A percentile compares a stretch with the other conserved stretches of the same genome.
Evolutionary conservation across 2,113 vertebrate species (phyloP).

Genomic region (Charina bottae): DNA sequence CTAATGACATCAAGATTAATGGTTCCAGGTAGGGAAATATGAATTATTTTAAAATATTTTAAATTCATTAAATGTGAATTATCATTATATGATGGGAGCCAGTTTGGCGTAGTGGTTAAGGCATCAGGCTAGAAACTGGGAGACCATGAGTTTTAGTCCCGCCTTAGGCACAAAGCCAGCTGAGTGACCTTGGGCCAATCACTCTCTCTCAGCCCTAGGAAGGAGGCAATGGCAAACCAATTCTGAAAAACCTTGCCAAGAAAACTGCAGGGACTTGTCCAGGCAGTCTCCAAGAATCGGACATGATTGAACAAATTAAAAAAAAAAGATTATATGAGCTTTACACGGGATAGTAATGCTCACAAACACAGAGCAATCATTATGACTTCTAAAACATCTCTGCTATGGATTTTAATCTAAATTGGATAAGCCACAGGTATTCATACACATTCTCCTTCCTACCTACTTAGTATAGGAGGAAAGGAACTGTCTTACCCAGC

Average conservation of each 20-base stretch:
- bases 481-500: too few species aligned
- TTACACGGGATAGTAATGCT: neutral
- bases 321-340: neutral
- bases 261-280: too few species aligned
- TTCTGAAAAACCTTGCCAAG: too few species aligned
- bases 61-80: neutral
- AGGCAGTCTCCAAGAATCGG: neutral
- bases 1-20: neutral
- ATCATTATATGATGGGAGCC: neutral
- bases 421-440: neutral
- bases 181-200: too few species aligned
- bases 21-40: neutral
- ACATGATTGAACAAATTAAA: too few species aligned
- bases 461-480: neutral
- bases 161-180: too few species aligned
- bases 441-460: neutral
- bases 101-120: too few species aligned
- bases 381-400: neutral
- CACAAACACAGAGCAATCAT: neutral
- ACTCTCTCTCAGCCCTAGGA: too few species aligned
- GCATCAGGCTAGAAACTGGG: too few species aligned
- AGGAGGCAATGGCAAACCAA: too few species aligned
- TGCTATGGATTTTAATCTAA: neutral
- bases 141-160: too few species aligned
- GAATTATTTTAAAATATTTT: neutral